Evolutionary conservation across 2,888 invertebrate genomes (phyloP).

Genomic region (Dastarcus helophoroides): DNA sequence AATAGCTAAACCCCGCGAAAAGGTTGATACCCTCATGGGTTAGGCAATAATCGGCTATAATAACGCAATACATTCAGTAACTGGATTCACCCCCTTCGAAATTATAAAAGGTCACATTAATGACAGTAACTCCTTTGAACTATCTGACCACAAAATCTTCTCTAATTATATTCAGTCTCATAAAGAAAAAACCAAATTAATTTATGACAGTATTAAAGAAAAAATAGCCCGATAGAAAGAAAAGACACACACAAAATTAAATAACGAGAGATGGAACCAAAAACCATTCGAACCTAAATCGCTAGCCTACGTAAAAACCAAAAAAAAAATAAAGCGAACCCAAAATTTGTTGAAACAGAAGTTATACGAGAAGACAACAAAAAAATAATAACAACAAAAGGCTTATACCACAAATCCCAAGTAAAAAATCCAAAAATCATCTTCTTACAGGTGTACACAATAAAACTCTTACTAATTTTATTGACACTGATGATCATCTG

Average conservation of each 20-base stretch:
- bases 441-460: neutral
- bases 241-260: conserved; percentile 8
- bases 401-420: conserved; percentile 11
- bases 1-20: conserved; percentile 3
- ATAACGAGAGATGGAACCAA: conserved; percentile 8
- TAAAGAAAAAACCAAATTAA: conserved; percentile 10
- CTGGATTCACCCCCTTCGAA: conserved; percentile 11
- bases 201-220: conserved; percentile 12
- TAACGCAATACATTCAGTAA: conserved; percentile 11
- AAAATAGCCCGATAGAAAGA: conserved; percentile 8
- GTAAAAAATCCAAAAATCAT: conserved; percentile 8
- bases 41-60: conserved; percentile 13
- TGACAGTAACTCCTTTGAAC: no score
- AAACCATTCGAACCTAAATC: conserved; percentile 1
- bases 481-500: no score
- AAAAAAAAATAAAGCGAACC: conserved; percentile 10
- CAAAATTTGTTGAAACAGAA: conserved; percentile 4
- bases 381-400: conserved; percentile 8
- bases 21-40: conserved; percentile 7
- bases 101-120: conserved; percentile 11
- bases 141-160: conserved; percentile 10
- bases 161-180: conserved; percentile 10
- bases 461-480: neutral
- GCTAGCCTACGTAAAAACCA: conserved; percentile 8
- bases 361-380: conserved; percentile 7